Evolutionary conservation across 2,797 vertebrate genomes (phyloP).

Genomic region (Enteromius viviparus): DNA sequence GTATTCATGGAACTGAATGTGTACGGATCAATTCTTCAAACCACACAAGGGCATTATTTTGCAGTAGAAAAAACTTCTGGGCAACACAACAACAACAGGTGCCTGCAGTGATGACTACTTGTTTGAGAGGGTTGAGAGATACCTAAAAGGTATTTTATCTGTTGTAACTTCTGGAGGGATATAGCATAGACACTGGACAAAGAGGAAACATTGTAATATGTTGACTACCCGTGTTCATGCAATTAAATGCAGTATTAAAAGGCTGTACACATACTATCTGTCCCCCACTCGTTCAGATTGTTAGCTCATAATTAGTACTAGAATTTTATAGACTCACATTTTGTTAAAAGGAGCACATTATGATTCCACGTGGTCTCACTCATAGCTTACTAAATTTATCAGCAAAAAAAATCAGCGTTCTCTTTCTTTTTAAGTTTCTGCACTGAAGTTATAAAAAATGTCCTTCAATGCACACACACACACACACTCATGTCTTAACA

Average conservation of each 20-base stretch:
- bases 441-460: slow-evolving; percentile 27
- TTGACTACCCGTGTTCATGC: background rate
- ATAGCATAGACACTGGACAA: background rate
- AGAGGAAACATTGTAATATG: background rate
- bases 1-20: background rate
- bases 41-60: background rate
- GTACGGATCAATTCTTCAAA: background rate
- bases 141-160: background rate
- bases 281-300: background rate
- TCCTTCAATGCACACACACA: background rate
- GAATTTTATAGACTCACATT: background rate
- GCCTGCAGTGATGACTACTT: background rate
- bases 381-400: background rate
- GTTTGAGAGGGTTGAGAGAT: background rate
- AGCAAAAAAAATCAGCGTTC: background rate
- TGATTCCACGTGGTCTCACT: background rate
- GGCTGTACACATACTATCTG: background rate
- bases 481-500: slow-evolving; percentile 24
- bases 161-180: background rate
- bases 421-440: background rate
- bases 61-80: background rate
- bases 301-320: background rate
- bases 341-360: background rate
- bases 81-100: background rate
- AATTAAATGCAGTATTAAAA: background rate